A percentile compares a stretch with the other conserved stretches of the same genome.
Conservation (phyloP, 2,888 invertebrate species). For the Hypselothyrea guttata region DNA sequence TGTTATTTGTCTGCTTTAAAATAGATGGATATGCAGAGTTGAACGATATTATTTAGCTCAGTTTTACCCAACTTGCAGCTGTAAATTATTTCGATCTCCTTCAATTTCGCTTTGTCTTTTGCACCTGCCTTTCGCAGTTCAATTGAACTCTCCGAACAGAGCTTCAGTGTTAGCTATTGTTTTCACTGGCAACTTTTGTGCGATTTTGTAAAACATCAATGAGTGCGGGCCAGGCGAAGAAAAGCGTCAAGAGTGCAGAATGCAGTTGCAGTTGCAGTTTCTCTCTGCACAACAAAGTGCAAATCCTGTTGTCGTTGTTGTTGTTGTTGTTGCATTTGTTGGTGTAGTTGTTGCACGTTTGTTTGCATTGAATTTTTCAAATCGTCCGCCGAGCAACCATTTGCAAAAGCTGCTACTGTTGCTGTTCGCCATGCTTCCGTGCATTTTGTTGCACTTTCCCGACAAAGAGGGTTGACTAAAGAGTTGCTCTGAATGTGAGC, state of each 20-base stretch:
- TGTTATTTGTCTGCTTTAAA: background rate
- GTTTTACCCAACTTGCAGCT: conserved; percentile 12
- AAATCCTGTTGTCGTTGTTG: conserved; percentile 24
- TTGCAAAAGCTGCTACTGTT: conserved; percentile 60
- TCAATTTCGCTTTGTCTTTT: no score
- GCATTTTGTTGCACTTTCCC: conserved; percentile 66
- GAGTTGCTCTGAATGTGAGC: background rate
- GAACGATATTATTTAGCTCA: conserved; percentile 30
- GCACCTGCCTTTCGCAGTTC: background rate
- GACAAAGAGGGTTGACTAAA: conserved; percentile 35
- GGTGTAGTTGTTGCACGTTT: conserved; percentile 36
- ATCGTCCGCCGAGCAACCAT: conserved; percentile 58
- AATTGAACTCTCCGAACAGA: conserved; percentile 38
- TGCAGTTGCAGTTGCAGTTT: conserved; percentile 17
- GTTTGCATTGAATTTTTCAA: conserved; percentile 68
- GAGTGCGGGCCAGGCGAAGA: background rate
- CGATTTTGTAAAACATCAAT: conserved; percentile 55
- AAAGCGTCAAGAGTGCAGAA: background rate
- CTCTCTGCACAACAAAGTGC: conserved; percentile 34
- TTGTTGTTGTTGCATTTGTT: conserved; percentile 25
- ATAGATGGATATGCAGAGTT: background rate
- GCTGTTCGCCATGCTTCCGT: conserved; percentile 44
- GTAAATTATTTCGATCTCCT: conserved; percentile 9
- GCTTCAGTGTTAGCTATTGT: conserved; percentile 34
- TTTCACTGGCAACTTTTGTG: conserved; percentile 52